Percentiles rank a stretch among this genome's conserved stretches.
These are phyloP conservation scores for Temnothorax longispinosus DNA, from an alignment of 1,140 invertebrate species.

Conservation along the genomic window DNA sequence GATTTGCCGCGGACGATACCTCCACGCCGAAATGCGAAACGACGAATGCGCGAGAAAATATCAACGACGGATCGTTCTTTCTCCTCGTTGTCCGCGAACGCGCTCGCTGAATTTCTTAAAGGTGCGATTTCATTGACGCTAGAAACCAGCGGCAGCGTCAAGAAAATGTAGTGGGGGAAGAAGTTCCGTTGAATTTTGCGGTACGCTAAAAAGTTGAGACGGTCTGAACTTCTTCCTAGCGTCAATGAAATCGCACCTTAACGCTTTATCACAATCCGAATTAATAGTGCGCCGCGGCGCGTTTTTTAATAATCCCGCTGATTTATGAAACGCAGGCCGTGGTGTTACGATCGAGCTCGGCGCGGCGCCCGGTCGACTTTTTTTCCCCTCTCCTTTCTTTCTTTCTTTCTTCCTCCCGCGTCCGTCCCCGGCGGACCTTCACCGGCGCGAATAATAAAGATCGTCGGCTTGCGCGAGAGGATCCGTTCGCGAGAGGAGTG, in stretches of 20 bases:
- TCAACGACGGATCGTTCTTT: background rate
- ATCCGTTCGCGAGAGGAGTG: slow-evolving; percentile 11
- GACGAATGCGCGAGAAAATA: background rate
- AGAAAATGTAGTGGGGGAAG: too few species aligned
- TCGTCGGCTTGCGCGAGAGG: slow-evolving; percentile 11
- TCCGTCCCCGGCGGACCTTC: background rate
- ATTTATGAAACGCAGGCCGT: slow-evolving; percentile 56
- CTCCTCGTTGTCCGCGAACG: too few species aligned
- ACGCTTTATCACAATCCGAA: slow-evolving; percentile 66
- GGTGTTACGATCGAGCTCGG: background rate
- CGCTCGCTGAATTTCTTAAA: too few species aligned
- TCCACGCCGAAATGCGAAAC: background rate
- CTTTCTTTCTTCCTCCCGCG: background rate
- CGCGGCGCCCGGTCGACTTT: background rate
- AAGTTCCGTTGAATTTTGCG: too few species aligned
- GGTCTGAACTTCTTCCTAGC: too few species aligned
- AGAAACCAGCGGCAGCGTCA: too few species aligned
- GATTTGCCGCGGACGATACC: background rate
- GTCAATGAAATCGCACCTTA: too few species aligned
- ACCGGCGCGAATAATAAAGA: slow-evolving; percentile 32
- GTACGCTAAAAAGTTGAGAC: too few species aligned
- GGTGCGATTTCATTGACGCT: too few species aligned
- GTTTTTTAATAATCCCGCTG: slow-evolving; percentile 54
- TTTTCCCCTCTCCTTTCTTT: background rate
- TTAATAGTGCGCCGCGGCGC: slow-evolving; percentile 55